Evolutionary conservation across 2,888 invertebrate species (phyloP).

Genomic region (Elysia crispata): DNA sequence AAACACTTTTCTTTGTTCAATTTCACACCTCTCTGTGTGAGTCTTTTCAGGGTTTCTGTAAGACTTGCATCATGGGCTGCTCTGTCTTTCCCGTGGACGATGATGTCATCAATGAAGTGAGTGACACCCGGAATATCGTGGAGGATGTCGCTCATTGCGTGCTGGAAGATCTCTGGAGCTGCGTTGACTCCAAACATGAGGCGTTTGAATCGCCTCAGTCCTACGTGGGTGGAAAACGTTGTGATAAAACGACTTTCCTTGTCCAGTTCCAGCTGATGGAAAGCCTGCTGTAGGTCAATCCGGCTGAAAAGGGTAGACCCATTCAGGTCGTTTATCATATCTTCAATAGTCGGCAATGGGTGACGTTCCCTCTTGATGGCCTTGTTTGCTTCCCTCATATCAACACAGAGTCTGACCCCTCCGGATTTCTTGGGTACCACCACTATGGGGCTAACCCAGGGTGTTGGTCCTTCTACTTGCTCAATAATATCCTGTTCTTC

Average conservation of each 20-base stretch:
- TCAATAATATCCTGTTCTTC: slow-evolving; percentile 55
- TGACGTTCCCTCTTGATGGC: slow-evolving; percentile 57
- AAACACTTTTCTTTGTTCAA: slow-evolving; percentile 16
- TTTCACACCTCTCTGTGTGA: slow-evolving; percentile 20
- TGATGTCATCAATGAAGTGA: slow-evolving; percentile 76
- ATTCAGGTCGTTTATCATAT: slow-evolving; percentile 57
- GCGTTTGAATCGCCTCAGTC: slow-evolving; percentile 56
- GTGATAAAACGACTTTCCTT: slow-evolving; percentile 59
- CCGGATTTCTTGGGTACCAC: slow-evolving; percentile 53
- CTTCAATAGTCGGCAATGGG: slow-evolving; percentile 47
- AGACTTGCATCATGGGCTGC: slow-evolving; percentile 58
- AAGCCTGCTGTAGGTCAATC: slow-evolving; percentile 57
- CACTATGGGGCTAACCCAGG: slow-evolving; percentile 56
- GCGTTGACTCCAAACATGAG: slow-evolving; percentile 64
- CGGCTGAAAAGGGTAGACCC: slow-evolving; percentile 56
- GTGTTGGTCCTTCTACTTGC: slow-evolving; percentile 55
- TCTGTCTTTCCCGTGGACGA: slow-evolving; percentile 66
- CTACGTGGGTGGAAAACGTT: slow-evolving; percentile 58
- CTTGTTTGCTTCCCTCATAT: slow-evolving; percentile 60
- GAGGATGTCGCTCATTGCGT: slow-evolving; percentile 73
- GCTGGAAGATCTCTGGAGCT: slow-evolving; percentile 78
- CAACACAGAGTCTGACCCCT: slow-evolving; percentile 41
- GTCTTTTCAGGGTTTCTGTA: not conserved
- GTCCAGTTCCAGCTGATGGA: slow-evolving; percentile 58
- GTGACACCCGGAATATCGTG: slow-evolving; percentile 68